Evolutionary conservation across 1,140 invertebrate genomes (phyloP).

Genomic region (Drosophila ironensis): DNA sequence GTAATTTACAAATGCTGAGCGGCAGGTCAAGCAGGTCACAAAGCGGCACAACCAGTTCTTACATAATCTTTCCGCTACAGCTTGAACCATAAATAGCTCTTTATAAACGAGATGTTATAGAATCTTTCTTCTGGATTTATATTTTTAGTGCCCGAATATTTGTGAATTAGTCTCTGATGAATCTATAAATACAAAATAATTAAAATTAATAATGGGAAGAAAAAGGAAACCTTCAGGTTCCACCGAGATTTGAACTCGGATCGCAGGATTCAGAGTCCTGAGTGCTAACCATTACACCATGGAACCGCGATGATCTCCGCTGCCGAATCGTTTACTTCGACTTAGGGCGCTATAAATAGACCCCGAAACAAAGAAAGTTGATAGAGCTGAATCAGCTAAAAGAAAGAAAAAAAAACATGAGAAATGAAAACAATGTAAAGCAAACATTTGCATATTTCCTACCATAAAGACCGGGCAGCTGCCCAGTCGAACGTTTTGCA

Average conservation of each 20-base stretch:
- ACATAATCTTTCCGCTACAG: slow-evolving; percentile 11
- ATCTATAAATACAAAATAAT: neutral
- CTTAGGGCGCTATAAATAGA: slow-evolving; percentile 14
- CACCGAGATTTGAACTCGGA: slow-evolving; percentile 93
- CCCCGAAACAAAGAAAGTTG: neutral
- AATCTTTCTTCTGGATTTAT: too few relatives aligned
- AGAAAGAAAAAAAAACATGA: neutral
- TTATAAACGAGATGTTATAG: too few relatives aligned
- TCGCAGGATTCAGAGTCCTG: slow-evolving; percentile 95
- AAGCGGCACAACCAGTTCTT: slow-evolving; percentile 13
- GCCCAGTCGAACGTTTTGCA: slow-evolving; percentile 7
- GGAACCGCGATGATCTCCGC: slow-evolving; percentile 82
- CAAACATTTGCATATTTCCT: slow-evolving; percentile 41
- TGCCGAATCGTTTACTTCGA: slow-evolving; percentile 2
- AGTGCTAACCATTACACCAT: slow-evolving; percentile 96
- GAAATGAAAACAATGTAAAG: slow-evolving; percentile 7
- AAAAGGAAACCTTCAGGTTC: slow-evolving; percentile 83
- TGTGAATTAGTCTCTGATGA: too few relatives aligned
- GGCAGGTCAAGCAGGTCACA: neutral
- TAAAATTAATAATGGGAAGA: neutral
- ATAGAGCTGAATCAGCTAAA: slow-evolving; percentile 24
- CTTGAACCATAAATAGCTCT: too few relatives aligned
- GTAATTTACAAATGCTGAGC: slow-evolving; percentile 3
- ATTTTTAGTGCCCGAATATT: too few relatives aligned
- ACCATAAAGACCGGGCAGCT: too few relatives aligned